Evolutionary conservation across 2,797 vertebrate genomes (phyloP).

Genomic region (Dendrocincla tyrannina): DNA sequence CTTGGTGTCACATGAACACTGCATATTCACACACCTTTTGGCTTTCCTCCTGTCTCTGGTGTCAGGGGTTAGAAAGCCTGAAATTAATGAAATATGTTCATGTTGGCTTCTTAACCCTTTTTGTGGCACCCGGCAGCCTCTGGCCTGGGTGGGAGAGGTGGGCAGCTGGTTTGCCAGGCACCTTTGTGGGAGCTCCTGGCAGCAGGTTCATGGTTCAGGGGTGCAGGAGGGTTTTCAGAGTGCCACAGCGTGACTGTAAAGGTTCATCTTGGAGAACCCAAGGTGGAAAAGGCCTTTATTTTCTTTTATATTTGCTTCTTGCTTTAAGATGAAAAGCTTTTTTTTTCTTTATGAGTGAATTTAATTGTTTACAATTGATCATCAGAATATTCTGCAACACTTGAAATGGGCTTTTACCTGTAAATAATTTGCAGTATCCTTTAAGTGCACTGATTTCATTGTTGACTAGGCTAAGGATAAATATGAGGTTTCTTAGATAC

Average conservation of each 20-base stretch:
- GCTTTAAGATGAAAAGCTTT: neutral
- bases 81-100: neutral
- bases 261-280: neutral
- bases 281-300: neutral
- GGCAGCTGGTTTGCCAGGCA: neutral
- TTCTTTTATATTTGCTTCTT: neutral
- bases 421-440: neutral
- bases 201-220: neutral
- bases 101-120: neutral
- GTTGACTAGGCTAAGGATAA: neutral
- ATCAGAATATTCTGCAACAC: neutral
- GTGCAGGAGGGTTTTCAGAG: neutral
- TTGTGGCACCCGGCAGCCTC: neutral
- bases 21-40: neutral
- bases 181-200: neutral
- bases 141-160: neutral
- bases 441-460: neutral
- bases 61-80: neutral
- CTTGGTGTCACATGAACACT: neutral
- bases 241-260: neutral
- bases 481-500: neutral
- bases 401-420: neutral
- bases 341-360: neutral
- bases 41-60: neutral
- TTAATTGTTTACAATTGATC: neutral